Percentiles rank a stretch among this genome's conserved stretches.
Evolutionary conservation across 2,113 vertebrate genomes (phyloP).

Genomic region (Lagopus muta): DNA sequence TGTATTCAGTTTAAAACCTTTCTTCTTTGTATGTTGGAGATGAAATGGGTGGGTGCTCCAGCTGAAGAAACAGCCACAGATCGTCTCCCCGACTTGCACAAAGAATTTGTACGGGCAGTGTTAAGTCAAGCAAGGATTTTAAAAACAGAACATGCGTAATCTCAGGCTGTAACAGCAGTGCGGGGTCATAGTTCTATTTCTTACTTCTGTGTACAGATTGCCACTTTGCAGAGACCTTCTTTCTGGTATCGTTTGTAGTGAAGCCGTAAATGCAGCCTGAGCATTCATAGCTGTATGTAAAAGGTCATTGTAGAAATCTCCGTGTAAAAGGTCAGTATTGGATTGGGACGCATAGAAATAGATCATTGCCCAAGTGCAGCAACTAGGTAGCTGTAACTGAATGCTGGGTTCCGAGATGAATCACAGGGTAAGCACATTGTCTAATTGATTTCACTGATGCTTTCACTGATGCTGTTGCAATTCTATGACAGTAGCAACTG

Average conservation of each 20-base stretch:
- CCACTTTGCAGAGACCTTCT: not conserved
- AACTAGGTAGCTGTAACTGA: not conserved
- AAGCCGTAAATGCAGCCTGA: not conserved
- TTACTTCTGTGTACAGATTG: not conserved
- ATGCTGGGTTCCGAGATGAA: not conserved
- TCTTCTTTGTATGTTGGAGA: not conserved
- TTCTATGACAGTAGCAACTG: not conserved
- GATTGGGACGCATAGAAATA: not conserved
- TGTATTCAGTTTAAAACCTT: not conserved
- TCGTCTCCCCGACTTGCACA: not conserved
- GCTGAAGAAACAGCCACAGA: not conserved
- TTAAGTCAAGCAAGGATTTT: not conserved
- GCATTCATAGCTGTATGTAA: fast-evolving
- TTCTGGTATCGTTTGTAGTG: not conserved
- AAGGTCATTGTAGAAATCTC: not conserved
- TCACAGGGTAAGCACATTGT: not conserved
- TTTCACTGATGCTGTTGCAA: not conserved
- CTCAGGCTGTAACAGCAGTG: not conserved
- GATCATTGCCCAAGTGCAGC: not conserved
- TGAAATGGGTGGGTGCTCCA: not conserved
- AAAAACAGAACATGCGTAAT: not conserved
- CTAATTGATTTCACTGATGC: not conserved
- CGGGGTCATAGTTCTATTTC: not conserved
- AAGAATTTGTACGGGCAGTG: not conserved
- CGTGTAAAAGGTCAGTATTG: not conserved